phyloP scores from a whole-genome alignment of 2,113 vertebrate species.

The Crotalus helleri region DNA sequence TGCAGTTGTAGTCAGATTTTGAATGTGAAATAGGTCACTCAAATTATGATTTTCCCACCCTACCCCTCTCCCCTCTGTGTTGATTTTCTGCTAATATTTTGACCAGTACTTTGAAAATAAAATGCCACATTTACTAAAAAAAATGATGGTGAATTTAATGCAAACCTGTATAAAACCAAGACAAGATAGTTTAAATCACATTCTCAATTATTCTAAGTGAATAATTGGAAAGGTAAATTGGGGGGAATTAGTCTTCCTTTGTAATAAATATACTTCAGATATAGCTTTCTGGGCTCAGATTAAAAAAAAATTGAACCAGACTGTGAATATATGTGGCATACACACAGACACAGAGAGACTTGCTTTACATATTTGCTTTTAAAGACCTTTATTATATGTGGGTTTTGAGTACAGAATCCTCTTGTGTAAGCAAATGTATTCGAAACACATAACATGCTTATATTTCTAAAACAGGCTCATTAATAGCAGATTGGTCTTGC shows the following conservation, averaged over 20 bases:
- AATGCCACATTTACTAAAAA: not conserved
- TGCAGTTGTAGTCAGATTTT: not conserved
- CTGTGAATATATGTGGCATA: not conserved
- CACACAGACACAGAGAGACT: not conserved
- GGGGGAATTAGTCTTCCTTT: not conserved
- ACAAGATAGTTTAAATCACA: not conserved
- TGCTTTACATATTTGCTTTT: conserved; percentile 1
- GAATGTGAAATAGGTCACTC: not conserved
- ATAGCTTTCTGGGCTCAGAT: not conserved
- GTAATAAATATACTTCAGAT: not conserved
- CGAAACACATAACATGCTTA: not conserved
- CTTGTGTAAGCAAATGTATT: not conserved
- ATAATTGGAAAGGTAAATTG: not conserved
- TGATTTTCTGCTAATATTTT: not conserved
- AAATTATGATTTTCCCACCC: not conserved
- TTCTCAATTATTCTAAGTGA: not conserved
- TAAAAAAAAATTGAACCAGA: not conserved
- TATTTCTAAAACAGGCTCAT: not conserved
- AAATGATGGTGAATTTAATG: not conserved
- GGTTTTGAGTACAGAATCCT: not conserved
- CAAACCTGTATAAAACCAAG: not conserved
- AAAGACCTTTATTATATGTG: not conserved
- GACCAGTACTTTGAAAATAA: not conserved
- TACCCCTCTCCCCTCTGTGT: too few relatives aligned
- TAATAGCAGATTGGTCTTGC: conserved; percentile 4